Conservation (phyloP, 1,140 invertebrate genomes). For the Cotesia glomerata region DNA sequence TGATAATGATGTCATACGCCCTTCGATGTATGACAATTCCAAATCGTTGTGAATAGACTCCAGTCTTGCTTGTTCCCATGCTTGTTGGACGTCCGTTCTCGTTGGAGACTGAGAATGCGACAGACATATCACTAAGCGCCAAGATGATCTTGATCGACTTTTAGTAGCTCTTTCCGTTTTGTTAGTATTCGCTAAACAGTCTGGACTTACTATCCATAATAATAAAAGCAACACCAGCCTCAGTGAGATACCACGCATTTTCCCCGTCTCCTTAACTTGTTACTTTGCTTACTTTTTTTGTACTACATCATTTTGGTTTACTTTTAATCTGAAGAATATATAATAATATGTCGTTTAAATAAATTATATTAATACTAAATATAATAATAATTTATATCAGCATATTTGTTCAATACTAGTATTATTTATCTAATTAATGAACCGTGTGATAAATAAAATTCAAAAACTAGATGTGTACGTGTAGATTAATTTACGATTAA, state of each 20-base stretch:
- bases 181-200: slow-evolving; percentile 34
- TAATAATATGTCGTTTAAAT: background rate
- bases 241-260: slow-evolving; percentile 44
- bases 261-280: slow-evolving; percentile 39
- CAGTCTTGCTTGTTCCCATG: slow-evolving; percentile 57
- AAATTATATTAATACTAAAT: background rate
- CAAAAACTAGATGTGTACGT: no score
- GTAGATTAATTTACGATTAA: no score
- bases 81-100: slow-evolving; percentile 54
- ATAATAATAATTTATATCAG: no score
- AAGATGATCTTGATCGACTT: slow-evolving; percentile 41
- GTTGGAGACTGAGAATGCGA: slow-evolving; percentile 54
- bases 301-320: slow-evolving; percentile 17
- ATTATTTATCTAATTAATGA: no score
- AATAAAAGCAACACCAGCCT: slow-evolving; percentile 42
- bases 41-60: slow-evolving; percentile 54
- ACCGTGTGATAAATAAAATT: no score
- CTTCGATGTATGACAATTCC: slow-evolving; percentile 56
- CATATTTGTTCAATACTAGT: no score
- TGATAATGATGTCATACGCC: slow-evolving; percentile 40
- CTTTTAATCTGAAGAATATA: slow-evolving; percentile 16
- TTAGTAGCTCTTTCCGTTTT: slow-evolving; percentile 44
- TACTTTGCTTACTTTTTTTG: slow-evolving; percentile 14
- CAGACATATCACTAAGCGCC: slow-evolving; percentile 55
- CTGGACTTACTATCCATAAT: slow-evolving; percentile 34